phyloP scores from a whole-genome alignment of 2,113 vertebrate species.

The Chloebia gouldiae region DNA sequence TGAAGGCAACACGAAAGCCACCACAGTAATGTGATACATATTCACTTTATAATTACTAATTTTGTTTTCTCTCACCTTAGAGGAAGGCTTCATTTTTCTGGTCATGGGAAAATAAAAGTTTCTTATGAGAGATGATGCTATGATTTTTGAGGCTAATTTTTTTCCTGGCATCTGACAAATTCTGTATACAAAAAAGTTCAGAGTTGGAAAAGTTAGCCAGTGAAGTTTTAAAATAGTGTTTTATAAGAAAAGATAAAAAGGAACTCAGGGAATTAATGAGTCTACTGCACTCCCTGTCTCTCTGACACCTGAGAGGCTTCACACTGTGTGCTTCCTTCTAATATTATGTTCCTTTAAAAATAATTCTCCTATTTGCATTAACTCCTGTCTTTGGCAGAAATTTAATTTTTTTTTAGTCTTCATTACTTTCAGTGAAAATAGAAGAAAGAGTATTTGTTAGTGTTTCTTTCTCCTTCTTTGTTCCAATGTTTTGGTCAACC shows the following conservation, averaged over 20 bases:
- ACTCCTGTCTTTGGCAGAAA: background rate
- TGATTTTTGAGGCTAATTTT: background rate
- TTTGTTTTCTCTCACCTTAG: background rate
- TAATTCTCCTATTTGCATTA: background rate
- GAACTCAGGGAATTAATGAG: background rate
- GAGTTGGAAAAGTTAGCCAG: background rate
- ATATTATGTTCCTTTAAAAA: conserved; percentile 8
- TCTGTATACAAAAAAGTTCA: background rate
- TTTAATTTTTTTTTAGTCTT: background rate
- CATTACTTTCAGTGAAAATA: background rate
- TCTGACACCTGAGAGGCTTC: background rate
- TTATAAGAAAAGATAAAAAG: background rate
- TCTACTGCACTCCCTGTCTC: background rate
- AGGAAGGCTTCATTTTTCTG: background rate
- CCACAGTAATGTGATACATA: background rate
- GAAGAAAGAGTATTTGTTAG: background rate
- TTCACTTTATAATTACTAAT: background rate
- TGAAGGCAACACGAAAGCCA: background rate
- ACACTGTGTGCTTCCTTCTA: background rate
- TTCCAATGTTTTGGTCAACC: background rate
- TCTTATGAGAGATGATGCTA: background rate
- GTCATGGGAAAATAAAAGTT: background rate
- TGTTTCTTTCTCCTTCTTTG: background rate
- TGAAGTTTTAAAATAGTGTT: background rate
- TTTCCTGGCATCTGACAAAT: background rate